Evolutionary conservation across 92 coral and sea anemone species (phyloP), one percentile per base, ranked within the genome.

Genomic region (Nematostella vectensis): DNA sequence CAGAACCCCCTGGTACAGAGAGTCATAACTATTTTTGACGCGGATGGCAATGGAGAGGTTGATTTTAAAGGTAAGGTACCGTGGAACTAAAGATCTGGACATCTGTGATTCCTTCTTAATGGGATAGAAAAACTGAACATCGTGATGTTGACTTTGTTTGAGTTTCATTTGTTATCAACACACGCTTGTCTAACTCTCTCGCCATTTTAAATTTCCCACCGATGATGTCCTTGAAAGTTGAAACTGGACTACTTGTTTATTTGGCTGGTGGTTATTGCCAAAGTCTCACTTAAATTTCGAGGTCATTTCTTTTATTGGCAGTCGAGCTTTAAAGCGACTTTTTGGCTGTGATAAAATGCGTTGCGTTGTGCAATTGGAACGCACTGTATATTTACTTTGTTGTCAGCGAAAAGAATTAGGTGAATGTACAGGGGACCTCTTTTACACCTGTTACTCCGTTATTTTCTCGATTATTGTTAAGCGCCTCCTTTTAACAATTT

Each of bases 41-140:
- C 82, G 20, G 98, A 91, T 68, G 98, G 98, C 11, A 91, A 91
- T 50, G 98, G 98, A 36, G 98, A 91, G 48, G 98, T 91, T 54
- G 98, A 91, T 73, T 91, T 91, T 82, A 91, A 91, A 91, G 98
- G 98, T 91, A 66, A 75, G 76, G 66, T 50, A 24, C 19, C n/a
- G n/a, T n/a, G n/a, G n/a, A 21, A 45, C n/a, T n/a, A n/a, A n/a
- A n/a, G n/a, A n/a, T n/a, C n/a, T n/a, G n/a, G n/a, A n/a, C n/a
- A n/a, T 22, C 21, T 45, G 18, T 33, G 15, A 33, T 15, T 6
- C 40, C 40, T 33, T 33, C 15, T 33, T 6, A 6, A 33, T 33
- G 40, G 40, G 15, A 15, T 33, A 6, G 40, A 6, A 33, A 40
- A 63, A 48, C 23, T 38, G 40, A 6, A 6, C 40, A 33, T 15